Base-by-base conservation (phyloP, 2,888 invertebrate genomes). In the Pecten maximus region DNA sequence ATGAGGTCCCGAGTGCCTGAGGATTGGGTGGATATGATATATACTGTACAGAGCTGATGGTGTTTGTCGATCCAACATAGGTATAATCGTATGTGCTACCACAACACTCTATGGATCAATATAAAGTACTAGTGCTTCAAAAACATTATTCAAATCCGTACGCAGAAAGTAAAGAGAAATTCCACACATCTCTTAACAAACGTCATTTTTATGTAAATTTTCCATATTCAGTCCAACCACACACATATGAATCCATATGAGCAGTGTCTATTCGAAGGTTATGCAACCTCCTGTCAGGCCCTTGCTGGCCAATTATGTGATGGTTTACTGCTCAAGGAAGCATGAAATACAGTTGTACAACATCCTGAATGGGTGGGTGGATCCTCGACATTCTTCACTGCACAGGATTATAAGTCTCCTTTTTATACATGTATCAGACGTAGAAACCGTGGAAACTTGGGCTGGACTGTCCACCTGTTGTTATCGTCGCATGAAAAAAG, bases 141-240 rank as follows among this genome's bases (percentile, higher is more conserved):
- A 54, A 74, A 74, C 35, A 35, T 74, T 74, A 74, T 74, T 74
- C 74, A 74, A 74, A 74, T 74, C 74, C 74, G 74, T 35, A 74
- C 28, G 74, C 74, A 23, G 74, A 74, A 74, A 74, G 74, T 74
- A 74, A 74, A 74, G 74, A 74, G 74, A 74, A 35, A 74, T 10
- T 74, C 35, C 10, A 19, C 35, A 28, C 6, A 74, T 74, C 74
- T 35, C 35, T 35, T 74, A 74, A 54, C 54, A 54, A 54, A 74
- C 23, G 74, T 74, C 74, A 74, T 74, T 74, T 74, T 74, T 74
- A 74, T 74, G 74, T 74, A 74, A 74, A 74, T 74, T 74, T 74
- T 74, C 74, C 74, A 74, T 74, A 74, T 74, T 74, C 74, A 74
- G 28, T 74, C 74, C 19, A 35, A 23, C 10, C 74, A 35, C 28